Evolutionary conservation across 2,797 vertebrate species (phyloP), one percentile per base, ranked within the genome.

Genomic region (Macroramphosus scolopax): DNA sequence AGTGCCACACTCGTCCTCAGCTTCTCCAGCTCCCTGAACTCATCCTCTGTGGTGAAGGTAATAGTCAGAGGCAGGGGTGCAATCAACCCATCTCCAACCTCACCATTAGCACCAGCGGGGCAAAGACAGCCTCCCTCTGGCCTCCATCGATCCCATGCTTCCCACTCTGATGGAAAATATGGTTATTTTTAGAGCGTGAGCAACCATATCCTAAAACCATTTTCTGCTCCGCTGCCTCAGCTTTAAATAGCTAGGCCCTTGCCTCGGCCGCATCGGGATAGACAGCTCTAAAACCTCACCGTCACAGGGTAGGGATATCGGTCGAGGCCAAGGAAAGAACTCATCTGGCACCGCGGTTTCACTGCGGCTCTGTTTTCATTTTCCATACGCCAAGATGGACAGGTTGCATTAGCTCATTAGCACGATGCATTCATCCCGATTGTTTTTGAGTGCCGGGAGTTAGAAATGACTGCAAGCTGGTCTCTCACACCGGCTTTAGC

Each of bases 141-240:
- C 69, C 75, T 77, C 80, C 84, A 77, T 78, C 58, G 75, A 78
- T 88, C 78, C 86, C 84, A 88, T 43, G 74, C 79, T 66, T 88
- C 83, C 77, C 77, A 81, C 61, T 83, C 91, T 92, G 79, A 78
- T 6, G 73, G 75, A 86, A 86, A 86, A 87, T 54, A 24, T 0
- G 10, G 63, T 74, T 86, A 86, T 84, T 78, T 83, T 85, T 85
- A 87, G 85, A 79, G 51, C 3, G 47, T 42, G 71, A 81, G 82
- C 81, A 81, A 83, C 77, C 33, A 32, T 78, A 83, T 40, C 63
- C 77, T 31, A 73, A 82, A 86, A 83, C 44, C 35, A 71, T 82
- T 80, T 80, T 53, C 70, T 77, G 38, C 78, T 67, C 57, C 43
- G 59, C 68, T 53, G 70, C 77, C 64, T 78, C 59, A 49, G 70